Conservation (phyloP, 2,113 vertebrate species). For the human (Homo sapiens) region DNA sequence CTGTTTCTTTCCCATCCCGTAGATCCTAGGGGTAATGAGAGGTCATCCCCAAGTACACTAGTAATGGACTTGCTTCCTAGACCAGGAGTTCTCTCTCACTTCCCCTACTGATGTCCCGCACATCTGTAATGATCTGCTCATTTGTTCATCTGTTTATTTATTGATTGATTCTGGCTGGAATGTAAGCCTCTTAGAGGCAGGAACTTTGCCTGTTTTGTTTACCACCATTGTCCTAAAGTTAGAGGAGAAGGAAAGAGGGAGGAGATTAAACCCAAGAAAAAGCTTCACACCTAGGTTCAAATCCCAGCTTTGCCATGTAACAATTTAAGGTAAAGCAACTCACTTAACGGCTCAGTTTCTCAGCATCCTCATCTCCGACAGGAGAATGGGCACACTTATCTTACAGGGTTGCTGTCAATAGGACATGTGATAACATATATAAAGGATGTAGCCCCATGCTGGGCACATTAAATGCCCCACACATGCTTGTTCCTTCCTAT, state of each 20-base stretch:
- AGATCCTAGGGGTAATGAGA: background rate
- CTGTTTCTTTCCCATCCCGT: background rate
- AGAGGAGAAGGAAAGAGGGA: background rate
- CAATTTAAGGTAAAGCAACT: background rate
- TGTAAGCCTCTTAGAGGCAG: background rate
- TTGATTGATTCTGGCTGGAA: background rate
- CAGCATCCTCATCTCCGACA: background rate
- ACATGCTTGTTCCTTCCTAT: background rate
- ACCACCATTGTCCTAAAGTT: background rate
- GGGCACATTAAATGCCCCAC: background rate
- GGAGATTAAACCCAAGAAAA: background rate
- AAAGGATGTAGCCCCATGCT: background rate
- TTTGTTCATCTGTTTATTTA: background rate
- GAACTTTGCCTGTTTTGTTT: background rate
- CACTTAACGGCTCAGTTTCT: background rate
- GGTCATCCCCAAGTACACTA: no score
- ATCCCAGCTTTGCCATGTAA: background rate
- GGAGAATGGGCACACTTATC: background rate
- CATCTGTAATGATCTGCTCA: background rate
- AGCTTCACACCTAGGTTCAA: background rate
- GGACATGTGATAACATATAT: fast-evolving
- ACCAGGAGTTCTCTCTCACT: background rate
- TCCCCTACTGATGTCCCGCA: background rate
- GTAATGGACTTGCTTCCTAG: background rate
- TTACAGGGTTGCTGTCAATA: background rate